Base-by-base conservation (phyloP, 2,113 vertebrate genomes). In the Climacteris rufus region DNA sequence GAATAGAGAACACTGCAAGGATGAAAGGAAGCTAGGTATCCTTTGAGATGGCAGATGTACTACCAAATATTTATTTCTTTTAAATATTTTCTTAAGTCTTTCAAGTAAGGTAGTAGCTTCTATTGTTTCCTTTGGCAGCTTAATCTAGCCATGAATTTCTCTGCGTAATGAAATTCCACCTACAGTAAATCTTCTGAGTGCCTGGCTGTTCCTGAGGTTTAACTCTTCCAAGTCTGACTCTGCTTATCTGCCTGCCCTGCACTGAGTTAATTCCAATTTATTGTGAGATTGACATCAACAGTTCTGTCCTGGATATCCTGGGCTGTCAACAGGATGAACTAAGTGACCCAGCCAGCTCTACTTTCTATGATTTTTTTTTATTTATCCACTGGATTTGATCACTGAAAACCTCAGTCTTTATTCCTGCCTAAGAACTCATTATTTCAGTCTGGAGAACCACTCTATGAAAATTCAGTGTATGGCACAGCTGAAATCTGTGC, bases 91-190 rank as follows among this genome's bases (percentile, higher is more conserved):
- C 89, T 90, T 80, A 87, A 79, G 59, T 91, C 92, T 94, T 92
- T 87, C 82, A 90, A 91, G 53, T 60, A 84, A 94, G 44, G 80
- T 94, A 90, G 90, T 92, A 65, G 61, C 53, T 92, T 88, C 70
- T 79, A 61, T 93, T 96, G 95, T 96, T 97, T 92, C 80, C n/a
- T 82, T 94, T 97, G 95, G 95, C 94, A 95, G 77, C 87, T 94
- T 92, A 75, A 97, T 96, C 77, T 70, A 89, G 60, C 80, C 65
- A 82, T 63, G 74, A 93, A 25, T 78, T 97, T 95, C 92, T 87
- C 57, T 50, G 16, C 75, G 60, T 75, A 97, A 97, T 90, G 84
- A 92, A 97, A 96, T 97, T 95, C 95, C 91, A 94, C 86, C 89
- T 94, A 92, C 94, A 69, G 83, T 82, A 92, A 96, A 89, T 93